Evolutionary conservation across 2,888 invertebrate genomes (phyloP), one percentile per base, ranked within the genome.

Genomic region (Deilephila porcellus): DNA sequence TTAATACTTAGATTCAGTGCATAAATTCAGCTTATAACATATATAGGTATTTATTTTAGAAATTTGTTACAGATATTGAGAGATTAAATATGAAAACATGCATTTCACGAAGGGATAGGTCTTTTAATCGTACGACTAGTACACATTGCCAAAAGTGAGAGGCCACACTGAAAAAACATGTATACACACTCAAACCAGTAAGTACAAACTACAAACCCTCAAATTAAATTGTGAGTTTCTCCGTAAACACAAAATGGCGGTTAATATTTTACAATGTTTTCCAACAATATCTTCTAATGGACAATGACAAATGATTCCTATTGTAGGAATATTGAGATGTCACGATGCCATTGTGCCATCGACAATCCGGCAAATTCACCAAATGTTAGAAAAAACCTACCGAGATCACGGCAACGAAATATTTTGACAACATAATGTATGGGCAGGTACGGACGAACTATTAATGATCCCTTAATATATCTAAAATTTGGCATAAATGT

Each of bases 361-460:
- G 85, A 89, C 90, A 90, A 92, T 91, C 89, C 88, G 83, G 86
- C 90, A 91, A 93, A 92, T 93, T 91, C 90, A 91, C 91, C 82
- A 90, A 91, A 89, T 90, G 86, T 83, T 76, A 79, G 70, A 82
- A 80, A 88, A 86, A 91, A 90, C 78, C 78, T 79, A 78, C 78
- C 74, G 80, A 78, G 73, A 34, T 56, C 73, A 70, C 82, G 83
- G 85, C 85, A 86, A 84, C 86, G 93, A 93, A 94, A 93, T 94
- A 93, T 94, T 94, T 93, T 94, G 94, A 94, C 94, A 94, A 87
- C 86, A 90, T 92, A 93, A 94, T 93, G 90, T 88, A 92, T 90
- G 84, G 88, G 85, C 91, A 90, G 92, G 93, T 91, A 89, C 75
- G 81, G 78, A 72, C 76, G 77, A 81, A 86, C 81, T 83, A 85